These are phyloP conservation scores for Sebastes matsubarae DNA, from an alignment of 2,797 vertebrate species.

Conservation along the genomic window DNA sequence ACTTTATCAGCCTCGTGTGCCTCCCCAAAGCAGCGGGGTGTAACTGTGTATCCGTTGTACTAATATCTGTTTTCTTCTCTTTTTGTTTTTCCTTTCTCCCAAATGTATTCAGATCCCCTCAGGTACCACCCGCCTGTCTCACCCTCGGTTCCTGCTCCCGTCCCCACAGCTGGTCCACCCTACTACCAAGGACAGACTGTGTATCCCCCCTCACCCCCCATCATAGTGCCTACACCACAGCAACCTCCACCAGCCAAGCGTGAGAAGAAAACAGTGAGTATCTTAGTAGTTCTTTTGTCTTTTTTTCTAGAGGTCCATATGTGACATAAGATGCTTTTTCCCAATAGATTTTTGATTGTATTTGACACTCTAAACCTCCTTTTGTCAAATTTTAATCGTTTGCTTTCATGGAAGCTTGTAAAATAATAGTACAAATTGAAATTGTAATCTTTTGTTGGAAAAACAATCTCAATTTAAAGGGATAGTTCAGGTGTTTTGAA, in stretches of 20 bases:
- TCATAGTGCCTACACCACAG: slow-evolving; percentile 99
- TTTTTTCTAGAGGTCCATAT: not conserved
- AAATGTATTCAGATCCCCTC: slow-evolving; percentile 69
- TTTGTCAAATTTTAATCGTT: not conserved
- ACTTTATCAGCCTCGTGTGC: not conserved
- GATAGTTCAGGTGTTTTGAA: not conserved
- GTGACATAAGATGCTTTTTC: not conserved
- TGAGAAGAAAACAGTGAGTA: slow-evolving; percentile 96
- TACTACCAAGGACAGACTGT: slow-evolving; percentile 95
- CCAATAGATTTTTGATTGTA: no score
- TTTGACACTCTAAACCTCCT: not conserved
- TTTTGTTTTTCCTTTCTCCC: not conserved
- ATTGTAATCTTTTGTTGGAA: not conserved
- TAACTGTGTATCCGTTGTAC: not conserved
- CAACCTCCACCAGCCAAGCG: slow-evolving; percentile 93
- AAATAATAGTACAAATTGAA: not conserved
- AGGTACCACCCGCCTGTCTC: slow-evolving; percentile 78
- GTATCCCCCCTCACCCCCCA: slow-evolving; percentile 91
- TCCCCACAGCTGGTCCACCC: slow-evolving; percentile 85
- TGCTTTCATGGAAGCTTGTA: not conserved
- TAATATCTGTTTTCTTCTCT: slow-evolving; percentile 23
- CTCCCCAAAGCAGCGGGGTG: not conserved
- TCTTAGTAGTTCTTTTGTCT: slow-evolving; percentile 30
- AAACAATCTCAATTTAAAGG: not conserved
- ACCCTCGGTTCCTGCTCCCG: slow-evolving; percentile 72